Evolutionary conservation across 2,113 vertebrate species (phyloP), one percentile per base, ranked within the genome.

Genomic region (Copsychus sechellarum): DNA sequence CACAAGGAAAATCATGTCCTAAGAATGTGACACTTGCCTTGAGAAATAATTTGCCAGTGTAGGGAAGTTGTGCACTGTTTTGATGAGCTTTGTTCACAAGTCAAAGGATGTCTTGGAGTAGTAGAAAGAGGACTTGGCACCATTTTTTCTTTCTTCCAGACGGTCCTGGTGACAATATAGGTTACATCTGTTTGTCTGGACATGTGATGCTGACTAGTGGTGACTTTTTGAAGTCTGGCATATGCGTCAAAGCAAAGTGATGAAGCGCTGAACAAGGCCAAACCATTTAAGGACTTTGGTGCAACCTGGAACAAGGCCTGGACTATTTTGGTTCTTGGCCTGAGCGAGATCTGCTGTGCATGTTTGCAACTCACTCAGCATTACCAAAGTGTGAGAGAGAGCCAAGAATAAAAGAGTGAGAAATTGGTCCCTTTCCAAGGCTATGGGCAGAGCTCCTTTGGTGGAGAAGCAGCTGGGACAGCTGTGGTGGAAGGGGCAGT

Each of bases 151-250:
- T 89, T 50, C 84, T 76, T 91, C 38, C 62, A 90, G 87, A 79
- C 51, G 7, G 56, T 48, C 12, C 60, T 71, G 67, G 34, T 91
- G 85, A 90, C 79, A 80, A 77, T 73, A 40, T 57, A 85, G 88
- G 82, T 74, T 95, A 69, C 88, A 88, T 96, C 93, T 95, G 79
- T 67, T 94, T 5, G 2, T 62, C 43, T 26, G 82, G 93, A 88
- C 5, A 8, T 33, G 61, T 48, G 73, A 71, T 84, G 61, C 69
- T 91, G 83, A 92, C 84, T 88, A 20, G 66, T 71, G 88, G 45
- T 47, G 82, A 66, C 67, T 92, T 88, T 83, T 25, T 83, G 72
- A 83, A 90, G 93, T 86, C 92, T 93, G 82, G 80, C 72, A 67
- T 86, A 83, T 77, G 84, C 51, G 60, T 77, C 88, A 94, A 78